Percentiles rank a stretch among this genome's conserved stretches.
phyloP scores from a whole-genome alignment of 2,113 vertebrate genomes.

The Parotia lawesii region DNA sequence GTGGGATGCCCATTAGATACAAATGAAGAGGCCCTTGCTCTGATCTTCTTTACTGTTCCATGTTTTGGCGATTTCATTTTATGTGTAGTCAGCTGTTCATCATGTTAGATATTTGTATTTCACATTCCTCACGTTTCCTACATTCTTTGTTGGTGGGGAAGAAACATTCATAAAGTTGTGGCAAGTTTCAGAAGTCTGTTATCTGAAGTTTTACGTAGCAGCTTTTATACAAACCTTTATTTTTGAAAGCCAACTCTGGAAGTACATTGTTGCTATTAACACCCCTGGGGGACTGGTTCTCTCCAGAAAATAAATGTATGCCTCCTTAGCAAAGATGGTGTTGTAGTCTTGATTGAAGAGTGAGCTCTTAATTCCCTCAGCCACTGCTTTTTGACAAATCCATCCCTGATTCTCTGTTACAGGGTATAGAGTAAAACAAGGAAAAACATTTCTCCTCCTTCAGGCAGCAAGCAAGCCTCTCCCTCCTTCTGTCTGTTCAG shows the following conservation, averaged over 20 bases:
- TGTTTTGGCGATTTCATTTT: background rate
- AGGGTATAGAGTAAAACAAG: background rate
- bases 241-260: background rate
- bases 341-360: background rate
- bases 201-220: rapidly evolving
- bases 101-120: background rate
- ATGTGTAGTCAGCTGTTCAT: background rate
- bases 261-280: background rate
- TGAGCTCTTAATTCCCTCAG: background rate
- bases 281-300: background rate
- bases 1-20: background rate
- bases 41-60: background rate
- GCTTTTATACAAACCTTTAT: background rate
- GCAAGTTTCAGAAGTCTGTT: background rate
- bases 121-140: background rate
- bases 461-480: background rate
- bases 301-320: background rate
- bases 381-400: background rate
- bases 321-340: background rate
- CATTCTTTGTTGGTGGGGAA: background rate
- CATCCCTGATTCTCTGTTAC: background rate
- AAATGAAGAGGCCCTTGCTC: background rate
- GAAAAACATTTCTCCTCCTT: background rate
- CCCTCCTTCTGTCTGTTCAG: background rate
- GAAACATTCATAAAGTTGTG: background rate